These are phyloP conservation scores for Onthophagus taurus DNA, from an alignment of 1,140 invertebrate species.

Conservation along the genomic window DNA sequence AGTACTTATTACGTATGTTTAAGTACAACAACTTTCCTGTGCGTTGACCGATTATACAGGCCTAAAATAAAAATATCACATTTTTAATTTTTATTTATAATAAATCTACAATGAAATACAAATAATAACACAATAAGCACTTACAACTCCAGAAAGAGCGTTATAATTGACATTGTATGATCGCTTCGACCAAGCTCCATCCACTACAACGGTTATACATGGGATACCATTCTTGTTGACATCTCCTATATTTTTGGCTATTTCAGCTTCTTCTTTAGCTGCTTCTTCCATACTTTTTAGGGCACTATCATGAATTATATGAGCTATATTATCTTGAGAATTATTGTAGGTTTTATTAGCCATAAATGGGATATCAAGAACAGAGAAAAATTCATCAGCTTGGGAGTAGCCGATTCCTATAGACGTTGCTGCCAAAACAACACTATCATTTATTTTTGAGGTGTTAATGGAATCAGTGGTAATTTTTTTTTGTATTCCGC, in stretches of 20 bases:
- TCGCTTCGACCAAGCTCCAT: constrained; percentile 34
- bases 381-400: background rate
- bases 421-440: too few relatives aligned
- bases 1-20: constrained; percentile 9
- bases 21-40: constrained; percentile 5
- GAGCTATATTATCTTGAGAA: background rate
- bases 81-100: too few relatives aligned
- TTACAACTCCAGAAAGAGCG: constrained; percentile 31
- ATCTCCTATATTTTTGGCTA: background rate
- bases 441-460: too few relatives aligned
- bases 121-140: background rate
- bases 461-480: too few relatives aligned
- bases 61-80: constrained; percentile 1
- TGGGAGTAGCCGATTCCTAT: too few relatives aligned
- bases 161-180: constrained; percentile 29
- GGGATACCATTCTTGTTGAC: constrained; percentile 19
- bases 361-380: background rate
- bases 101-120: background rate
- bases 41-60: constrained; percentile 7
- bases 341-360: background rate
- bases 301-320: background rate
- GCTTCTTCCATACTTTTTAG: background rate
- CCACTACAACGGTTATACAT: constrained; percentile 27
- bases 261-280: constrained; percentile 1
- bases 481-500: too few relatives aligned